Conservation (phyloP, 2,797 vertebrate species). For the Lerista edwardsae region DNA sequence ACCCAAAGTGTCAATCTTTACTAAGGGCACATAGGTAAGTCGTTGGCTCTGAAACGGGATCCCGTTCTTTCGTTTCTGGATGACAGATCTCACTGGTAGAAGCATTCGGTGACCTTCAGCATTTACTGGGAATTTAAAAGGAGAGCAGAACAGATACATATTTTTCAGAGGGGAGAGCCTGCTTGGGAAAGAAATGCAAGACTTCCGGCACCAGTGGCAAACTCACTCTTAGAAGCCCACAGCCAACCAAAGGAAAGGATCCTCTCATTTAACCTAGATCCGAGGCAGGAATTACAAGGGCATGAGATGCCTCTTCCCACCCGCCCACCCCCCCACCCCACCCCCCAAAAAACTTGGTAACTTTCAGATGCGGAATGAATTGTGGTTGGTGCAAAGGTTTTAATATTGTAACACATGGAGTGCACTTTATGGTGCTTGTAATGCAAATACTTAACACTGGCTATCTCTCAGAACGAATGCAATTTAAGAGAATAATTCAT, state of each 20-base stretch:
- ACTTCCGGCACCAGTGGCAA: slow-evolving; percentile 29
- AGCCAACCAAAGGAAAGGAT: slow-evolving; percentile 21
- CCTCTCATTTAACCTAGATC: slow-evolving; percentile 12
- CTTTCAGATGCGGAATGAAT: slow-evolving; percentile 41
- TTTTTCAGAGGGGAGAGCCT: slow-evolving; percentile 1
- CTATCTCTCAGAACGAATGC: slow-evolving; percentile 37
- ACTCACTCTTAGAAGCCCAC: slow-evolving; percentile 44
- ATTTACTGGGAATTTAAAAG: slow-evolving; percentile 66
- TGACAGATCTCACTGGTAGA: slow-evolving; percentile 71
- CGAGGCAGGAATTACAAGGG: slow-evolving; percentile 52
- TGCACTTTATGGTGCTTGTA: slow-evolving; percentile 42
- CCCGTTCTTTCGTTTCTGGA: background rate
- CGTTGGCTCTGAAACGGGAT: slow-evolving; percentile 45
- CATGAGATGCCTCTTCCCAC: slow-evolving; percentile 39
- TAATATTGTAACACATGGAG: slow-evolving; percentile 45
- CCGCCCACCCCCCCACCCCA: background rate
- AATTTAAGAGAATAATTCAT: background rate
- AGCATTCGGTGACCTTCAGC: slow-evolving; percentile 94
- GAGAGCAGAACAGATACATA: slow-evolving; percentile 59
- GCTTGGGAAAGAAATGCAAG: slow-evolving; percentile 14
- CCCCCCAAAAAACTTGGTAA: background rate
- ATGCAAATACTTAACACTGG: slow-evolving; percentile 45
- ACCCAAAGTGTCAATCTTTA: slow-evolving; percentile 8
- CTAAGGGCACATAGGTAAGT: slow-evolving; percentile 52
- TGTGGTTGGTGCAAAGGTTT: slow-evolving; percentile 27